Percentiles rank a stretch among this genome's conserved stretches.
Conservation (phyloP, 2,888 invertebrate species). For the Eupithecia centaureata region DNA sequence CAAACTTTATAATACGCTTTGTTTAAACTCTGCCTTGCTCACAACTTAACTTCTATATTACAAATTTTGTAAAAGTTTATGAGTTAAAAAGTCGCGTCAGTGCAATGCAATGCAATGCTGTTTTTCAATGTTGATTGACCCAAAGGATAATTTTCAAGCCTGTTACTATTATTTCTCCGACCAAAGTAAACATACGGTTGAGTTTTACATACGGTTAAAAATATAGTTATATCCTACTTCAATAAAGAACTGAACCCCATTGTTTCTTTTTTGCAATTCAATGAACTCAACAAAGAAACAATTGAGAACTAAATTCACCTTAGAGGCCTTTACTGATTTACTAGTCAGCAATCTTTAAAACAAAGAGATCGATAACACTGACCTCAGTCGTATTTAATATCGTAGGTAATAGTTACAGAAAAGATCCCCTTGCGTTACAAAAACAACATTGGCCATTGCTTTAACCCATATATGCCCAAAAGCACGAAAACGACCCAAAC, state of each 20-base stretch:
- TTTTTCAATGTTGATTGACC: too few relatives aligned
- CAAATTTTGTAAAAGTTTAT: too few relatives aligned
- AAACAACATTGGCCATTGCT: not conserved
- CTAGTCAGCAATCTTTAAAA: not conserved
- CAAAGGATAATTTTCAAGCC: too few relatives aligned
- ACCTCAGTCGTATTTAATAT: not conserved
- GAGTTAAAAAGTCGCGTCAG: too few relatives aligned
- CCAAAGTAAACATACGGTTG: not conserved
- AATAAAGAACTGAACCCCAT: not conserved
- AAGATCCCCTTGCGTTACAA: not conserved
- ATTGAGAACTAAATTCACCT: not conserved
- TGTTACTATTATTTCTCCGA: too few relatives aligned
- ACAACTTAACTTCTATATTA: too few relatives aligned
- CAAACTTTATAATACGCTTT: too few relatives aligned
- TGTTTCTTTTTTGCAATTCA: conserved; percentile 18
- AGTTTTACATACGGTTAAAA: not conserved
- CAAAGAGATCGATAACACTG: not conserved
- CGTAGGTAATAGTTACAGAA: not conserved
- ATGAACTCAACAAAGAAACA: conserved; percentile 6
- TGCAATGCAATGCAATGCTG: too few relatives aligned
- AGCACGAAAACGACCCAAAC: too few relatives aligned
- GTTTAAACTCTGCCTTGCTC: too few relatives aligned
- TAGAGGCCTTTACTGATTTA: not conserved
- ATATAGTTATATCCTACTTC: not conserved
- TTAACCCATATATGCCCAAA: too few relatives aligned